Conservation (phyloP, 2,113 vertebrate genomes). For the Ariopsis seemanni region DNA sequence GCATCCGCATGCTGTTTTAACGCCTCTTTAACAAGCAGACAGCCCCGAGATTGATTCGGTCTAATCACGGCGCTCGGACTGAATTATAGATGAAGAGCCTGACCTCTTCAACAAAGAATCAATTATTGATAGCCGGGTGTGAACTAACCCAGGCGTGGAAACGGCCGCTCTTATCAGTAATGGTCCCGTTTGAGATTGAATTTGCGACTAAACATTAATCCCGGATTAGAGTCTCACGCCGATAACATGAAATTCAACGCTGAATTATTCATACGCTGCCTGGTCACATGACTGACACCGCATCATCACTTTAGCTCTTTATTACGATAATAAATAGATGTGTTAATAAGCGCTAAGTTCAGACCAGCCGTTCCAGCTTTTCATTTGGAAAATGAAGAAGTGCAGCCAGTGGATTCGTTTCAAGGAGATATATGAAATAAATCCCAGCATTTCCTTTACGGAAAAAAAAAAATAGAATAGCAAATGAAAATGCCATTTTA, state of each 20-base stretch:
- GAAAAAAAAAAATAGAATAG: too few relatives aligned
- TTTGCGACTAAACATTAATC: slow-evolving; percentile 17
- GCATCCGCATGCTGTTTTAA: not conserved
- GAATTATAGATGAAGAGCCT: slow-evolving; percentile 49
- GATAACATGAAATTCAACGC: slow-evolving; percentile 1
- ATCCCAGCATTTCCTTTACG: not conserved
- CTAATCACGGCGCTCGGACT: slow-evolving; percentile 29
- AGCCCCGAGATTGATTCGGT: slow-evolving; percentile 1
- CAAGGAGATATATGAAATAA: not conserved
- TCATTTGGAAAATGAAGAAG: not conserved
- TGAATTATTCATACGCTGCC: not conserved
- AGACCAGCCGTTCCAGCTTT: not conserved
- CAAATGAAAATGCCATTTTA: not conserved
- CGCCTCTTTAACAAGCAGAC: slow-evolving; percentile 14
- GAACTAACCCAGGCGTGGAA: slow-evolving; percentile 29
- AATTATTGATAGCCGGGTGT: slow-evolving; percentile 32
- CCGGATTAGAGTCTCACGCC: slow-evolving; percentile 1
- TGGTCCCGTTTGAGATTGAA: slow-evolving; percentile 5
- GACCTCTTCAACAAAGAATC: slow-evolving; percentile 43
- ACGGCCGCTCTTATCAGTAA: slow-evolving; percentile 28
- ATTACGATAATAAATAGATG: not conserved
- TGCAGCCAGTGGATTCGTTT: not conserved
- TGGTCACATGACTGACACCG: not conserved
- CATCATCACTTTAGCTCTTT: too few relatives aligned
- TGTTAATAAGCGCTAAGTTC: not conserved